Evolutionary conservation across 2,888 invertebrate genomes (phyloP), one percentile per base, ranked within the genome.

Genomic region (Dasysyrphus albostriatus): DNA sequence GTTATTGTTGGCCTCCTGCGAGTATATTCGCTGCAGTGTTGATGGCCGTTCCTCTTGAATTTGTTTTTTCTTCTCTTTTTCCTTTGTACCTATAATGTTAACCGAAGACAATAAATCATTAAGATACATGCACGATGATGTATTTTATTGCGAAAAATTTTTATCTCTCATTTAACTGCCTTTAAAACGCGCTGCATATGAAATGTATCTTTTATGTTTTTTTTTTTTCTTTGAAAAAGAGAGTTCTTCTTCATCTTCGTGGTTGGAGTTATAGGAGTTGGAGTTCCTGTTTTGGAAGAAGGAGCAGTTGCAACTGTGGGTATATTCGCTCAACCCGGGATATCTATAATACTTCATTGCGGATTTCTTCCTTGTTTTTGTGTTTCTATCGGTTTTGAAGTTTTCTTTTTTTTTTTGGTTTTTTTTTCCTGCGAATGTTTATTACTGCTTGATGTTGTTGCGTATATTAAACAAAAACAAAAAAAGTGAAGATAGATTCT

Each of bases 81-180:
- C 9, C 61, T 75, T 87, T 78, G 74, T 83, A 65, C 81, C 63
- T 82, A 88, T 85, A 88, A 88, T 83, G 76, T 84, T 83, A 85
- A 83, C 80, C 85, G 87, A 88, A 85, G 88, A 89, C 88, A 89
- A 89, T 89, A 89, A 89, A 89, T 89, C 89, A 89, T 89, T 89
- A 88, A 88, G 88, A 88, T 89, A 89, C 89, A 89, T 89, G 88
- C 88, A 88, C 88, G 89, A 89, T 89, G 89, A 89, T 89, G 89
- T 89, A 88, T 89, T 89, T 89, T 89, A 89, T 88, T 88, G 89
- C 88, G 88, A 89, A 89, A 89, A 88, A 89, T 88, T 88, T 89
- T 89, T 89, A 89, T 89, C 89, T 89, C 88, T 89, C 89, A 89
- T 89, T 89, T 89, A 88, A 89, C 88, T 88, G 89, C 88, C 88